phyloP scores from a whole-genome alignment of 2,113 vertebrate species.

The Centropristis striata region DNA sequence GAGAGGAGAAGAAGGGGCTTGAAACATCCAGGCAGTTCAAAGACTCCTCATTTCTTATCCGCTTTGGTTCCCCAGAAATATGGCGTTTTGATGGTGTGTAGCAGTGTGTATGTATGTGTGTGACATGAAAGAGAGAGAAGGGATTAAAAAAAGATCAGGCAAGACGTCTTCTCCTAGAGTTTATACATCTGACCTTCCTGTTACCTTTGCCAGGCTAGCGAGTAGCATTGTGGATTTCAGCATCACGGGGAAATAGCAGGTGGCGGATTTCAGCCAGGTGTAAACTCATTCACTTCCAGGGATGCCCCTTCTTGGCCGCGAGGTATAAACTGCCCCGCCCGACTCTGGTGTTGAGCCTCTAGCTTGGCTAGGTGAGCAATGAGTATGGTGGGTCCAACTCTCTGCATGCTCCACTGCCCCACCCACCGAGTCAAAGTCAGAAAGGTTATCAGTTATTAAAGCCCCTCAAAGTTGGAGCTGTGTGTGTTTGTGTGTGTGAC shows the following conservation, averaged over 20 bases:
- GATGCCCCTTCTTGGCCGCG: conserved; percentile 40
- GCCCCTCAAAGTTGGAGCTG: conserved; percentile 66
- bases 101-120: conserved; percentile 39
- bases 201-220: conserved; percentile 33
- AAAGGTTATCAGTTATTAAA: conserved; percentile 77
- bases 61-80: conserved; percentile 59
- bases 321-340: conserved; percentile 37
- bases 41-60: conserved; percentile 64
- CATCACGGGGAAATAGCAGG: conserved; percentile 23
- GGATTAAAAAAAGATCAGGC: conserved; percentile 68
- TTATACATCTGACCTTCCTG: conserved; percentile 59
- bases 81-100: conserved; percentile 51
- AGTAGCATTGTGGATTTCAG: conserved; percentile 31
- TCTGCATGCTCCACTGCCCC: conserved; percentile 36
- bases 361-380: conserved; percentile 54
- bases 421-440: conserved; percentile 65
- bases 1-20: conserved; percentile 47
- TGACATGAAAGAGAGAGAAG: conserved; percentile 49
- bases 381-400: conserved; percentile 60
- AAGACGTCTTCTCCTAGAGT: conserved; percentile 30
- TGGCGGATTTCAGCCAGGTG: conserved; percentile 43
- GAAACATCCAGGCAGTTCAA: conserved; percentile 74
- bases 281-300: conserved; percentile 15
- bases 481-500: conserved; percentile 34
- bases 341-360: conserved; percentile 13